Evolutionary conservation across 2,888 invertebrate genomes (phyloP), one percentile per base, ranked within the genome.

Genomic region (Hydrotaea diabolus): DNA sequence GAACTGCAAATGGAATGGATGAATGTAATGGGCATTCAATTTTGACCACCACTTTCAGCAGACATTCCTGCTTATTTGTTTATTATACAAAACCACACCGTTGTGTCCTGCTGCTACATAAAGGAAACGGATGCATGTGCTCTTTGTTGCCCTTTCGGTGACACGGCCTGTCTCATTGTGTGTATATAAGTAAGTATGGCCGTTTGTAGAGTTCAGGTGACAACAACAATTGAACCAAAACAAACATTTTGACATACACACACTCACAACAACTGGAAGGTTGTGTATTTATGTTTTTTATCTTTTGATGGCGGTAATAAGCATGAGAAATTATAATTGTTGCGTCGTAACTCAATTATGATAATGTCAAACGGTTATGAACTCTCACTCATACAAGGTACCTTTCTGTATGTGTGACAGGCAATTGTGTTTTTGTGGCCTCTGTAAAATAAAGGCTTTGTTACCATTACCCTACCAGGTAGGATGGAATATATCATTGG

Each of bases 291-390:
- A 15, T 8, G 39, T 64, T 43, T 85, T 72, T 85, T 76, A 85
- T 85, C 84, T 73, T 79, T 75, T 19, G 19, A 36, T 15, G 77
- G 77, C 78, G 84, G 79, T 85, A 85, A 85, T 72, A 81, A 81
- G 75, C 66, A 66, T 21, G 79, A 81, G 66, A 77, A 81, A 85
- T 85, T 77, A 72, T 85, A 81, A 79, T 81, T 85, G 81, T 77
- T 85, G 66, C 75, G 59, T 76, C 76, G 77, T 79, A 82, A 85
- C 81, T 79, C 84, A 85, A 82, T 85, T 85, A 85, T 82, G 71
- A 80, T 80, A 84, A 80, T 84, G 80, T 72, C 69, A 77, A 69
- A 66, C n/a, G 59, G 23, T 59, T 49, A 49, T 49, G 59, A n/a
- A 53, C 53, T 17, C 1, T 53, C 53, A 39, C 39, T 8, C n/a